phyloP scores from a whole-genome alignment of 1,140 invertebrate genomes.

The Pentalonia nigronervosa region DNA sequence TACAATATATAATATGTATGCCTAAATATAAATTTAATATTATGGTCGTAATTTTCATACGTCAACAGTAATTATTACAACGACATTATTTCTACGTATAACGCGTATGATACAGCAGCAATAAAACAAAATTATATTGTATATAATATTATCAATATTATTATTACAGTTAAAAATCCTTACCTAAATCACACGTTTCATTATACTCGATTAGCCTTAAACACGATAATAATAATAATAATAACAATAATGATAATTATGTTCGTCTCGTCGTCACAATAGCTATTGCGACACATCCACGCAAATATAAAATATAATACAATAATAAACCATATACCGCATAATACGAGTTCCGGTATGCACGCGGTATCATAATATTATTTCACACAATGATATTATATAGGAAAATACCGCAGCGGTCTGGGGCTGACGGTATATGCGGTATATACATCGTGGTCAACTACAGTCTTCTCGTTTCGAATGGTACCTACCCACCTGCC shows the following conservation, averaged over 20 bases:
- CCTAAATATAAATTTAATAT: background rate
- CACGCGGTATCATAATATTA: background rate
- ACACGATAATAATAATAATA: background rate
- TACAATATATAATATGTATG: too few species aligned
- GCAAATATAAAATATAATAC: background rate
- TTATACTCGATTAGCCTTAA: background rate
- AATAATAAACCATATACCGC: background rate
- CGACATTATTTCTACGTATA: too few species aligned
- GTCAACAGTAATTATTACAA: too few species aligned
- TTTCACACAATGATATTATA: background rate
- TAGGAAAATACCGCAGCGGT: background rate
- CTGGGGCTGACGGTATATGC: background rate
- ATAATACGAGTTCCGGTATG: background rate
- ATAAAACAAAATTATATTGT: too few species aligned
- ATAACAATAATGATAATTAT: too few species aligned
- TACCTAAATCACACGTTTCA: slow-evolving; percentile 16
- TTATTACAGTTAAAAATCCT: background rate
- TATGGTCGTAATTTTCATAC: background rate
- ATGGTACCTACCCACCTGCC: background rate
- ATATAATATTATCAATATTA: too few species aligned
- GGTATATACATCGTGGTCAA: background rate
- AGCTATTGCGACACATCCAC: background rate
- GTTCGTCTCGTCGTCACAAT: background rate
- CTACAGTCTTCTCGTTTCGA: background rate
- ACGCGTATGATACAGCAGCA: too few species aligned